phyloP scores from a whole-genome alignment of 2,888 invertebrate species.

The Euplagia quadripunctaria region DNA sequence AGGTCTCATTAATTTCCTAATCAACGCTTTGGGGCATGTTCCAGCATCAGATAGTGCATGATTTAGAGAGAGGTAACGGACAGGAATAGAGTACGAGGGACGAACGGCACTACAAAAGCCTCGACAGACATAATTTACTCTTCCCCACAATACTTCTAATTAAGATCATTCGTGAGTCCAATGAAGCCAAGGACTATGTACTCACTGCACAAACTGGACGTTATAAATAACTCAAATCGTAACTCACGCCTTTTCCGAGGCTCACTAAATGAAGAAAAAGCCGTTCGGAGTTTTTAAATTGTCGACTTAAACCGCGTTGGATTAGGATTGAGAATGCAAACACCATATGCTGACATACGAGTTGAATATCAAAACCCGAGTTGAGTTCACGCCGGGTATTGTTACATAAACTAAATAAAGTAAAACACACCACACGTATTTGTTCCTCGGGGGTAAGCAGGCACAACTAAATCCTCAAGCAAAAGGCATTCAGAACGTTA shows the following conservation, averaged over 20 bases:
- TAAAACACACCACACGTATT: slow-evolving; percentile 69
- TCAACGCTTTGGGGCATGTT: slow-evolving; percentile 77
- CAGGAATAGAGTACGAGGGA: slow-evolving; percentile 47
- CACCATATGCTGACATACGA: slow-evolving; percentile 39
- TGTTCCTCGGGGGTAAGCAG: slow-evolving; percentile 71
- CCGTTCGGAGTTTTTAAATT: slow-evolving; percentile 42
- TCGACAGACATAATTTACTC: slow-evolving; percentile 77
- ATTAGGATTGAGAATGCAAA: slow-evolving; percentile 62
- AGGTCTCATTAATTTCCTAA: slow-evolving; percentile 83
- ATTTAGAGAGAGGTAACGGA: slow-evolving; percentile 71
- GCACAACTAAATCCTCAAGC: slow-evolving; percentile 55
- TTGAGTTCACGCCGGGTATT: slow-evolving; percentile 70
- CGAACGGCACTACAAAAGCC: slow-evolving; percentile 63
- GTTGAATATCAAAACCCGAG: slow-evolving; percentile 63
- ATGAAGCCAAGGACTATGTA: slow-evolving; percentile 76
- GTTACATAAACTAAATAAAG: slow-evolving; percentile 76
- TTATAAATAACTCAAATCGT: slow-evolving; percentile 84
- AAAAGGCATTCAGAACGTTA: slow-evolving; percentile 45
- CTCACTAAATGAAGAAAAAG: slow-evolving; percentile 64
- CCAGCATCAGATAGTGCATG: slow-evolving; percentile 69
- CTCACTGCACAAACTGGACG: slow-evolving; percentile 79
- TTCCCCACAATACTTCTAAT: slow-evolving; percentile 84
- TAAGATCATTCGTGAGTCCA: slow-evolving; percentile 84
- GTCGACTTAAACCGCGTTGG: slow-evolving; percentile 54
- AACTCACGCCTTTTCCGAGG: slow-evolving; percentile 77